phyloP scores from a whole-genome alignment of 2,888 invertebrate genomes.

The Busseola fusca region DNA sequence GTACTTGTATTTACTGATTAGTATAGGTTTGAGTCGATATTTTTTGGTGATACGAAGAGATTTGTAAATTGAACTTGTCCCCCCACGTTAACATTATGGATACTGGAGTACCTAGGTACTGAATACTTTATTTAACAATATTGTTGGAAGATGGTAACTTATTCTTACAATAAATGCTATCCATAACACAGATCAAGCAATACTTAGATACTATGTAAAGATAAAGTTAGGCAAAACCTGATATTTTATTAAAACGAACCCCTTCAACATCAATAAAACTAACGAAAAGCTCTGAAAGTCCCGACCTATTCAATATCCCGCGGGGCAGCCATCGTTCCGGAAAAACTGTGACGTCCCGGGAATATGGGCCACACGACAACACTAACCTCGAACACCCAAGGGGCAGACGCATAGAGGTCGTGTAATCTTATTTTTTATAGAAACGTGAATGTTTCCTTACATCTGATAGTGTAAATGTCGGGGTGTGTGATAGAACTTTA shows the following conservation, averaged over 20 bases:
- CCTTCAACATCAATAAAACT: conserved; percentile 19
- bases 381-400: conserved; percentile 57
- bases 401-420: conserved; percentile 58
- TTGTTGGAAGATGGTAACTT: neutral
- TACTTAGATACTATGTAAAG: neutral
- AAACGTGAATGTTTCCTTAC: conserved; percentile 62
- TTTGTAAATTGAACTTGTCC: too few relatives aligned
- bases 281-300: conserved; percentile 29
- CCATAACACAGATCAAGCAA: neutral
- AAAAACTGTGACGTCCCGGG: conserved; percentile 52
- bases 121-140: neutral
- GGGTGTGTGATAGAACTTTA: conserved; percentile 51
- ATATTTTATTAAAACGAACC: conserved; percentile 28
- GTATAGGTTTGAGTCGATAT: neutral
- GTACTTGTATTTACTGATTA: too few relatives aligned
- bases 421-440: conserved; percentile 66
- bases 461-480: conserved; percentile 61
- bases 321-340: conserved; percentile 46
- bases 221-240: conserved; percentile 9
- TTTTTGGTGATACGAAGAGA: neutral
- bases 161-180: neutral
- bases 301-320: conserved; percentile 39
- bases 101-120: neutral
- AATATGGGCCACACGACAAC: conserved; percentile 49
- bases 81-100: too few relatives aligned